These are phyloP conservation scores for Basileuterus tristriatus DNA, from an alignment of 2,797 vertebrate genomes.

Conservation along the genomic window DNA sequence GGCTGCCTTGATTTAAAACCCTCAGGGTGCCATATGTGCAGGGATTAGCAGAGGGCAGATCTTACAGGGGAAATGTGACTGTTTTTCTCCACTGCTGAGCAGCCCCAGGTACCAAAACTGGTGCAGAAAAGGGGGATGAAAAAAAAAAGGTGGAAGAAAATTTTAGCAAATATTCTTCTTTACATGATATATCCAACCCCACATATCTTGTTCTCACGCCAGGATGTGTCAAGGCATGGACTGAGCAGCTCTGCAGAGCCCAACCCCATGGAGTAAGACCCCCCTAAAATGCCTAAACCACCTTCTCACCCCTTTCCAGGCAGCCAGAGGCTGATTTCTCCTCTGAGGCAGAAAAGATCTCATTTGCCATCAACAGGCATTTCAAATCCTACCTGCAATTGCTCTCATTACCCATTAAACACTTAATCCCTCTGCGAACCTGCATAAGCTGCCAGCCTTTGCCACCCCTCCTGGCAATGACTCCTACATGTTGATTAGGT, in stretches of 20 bases:
- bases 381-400: constrained; percentile 25
- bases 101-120: not conserved
- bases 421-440: not conserved
- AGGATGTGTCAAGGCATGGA: not conserved
- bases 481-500: not conserved
- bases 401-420: not conserved
- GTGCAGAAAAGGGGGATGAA: not conserved
- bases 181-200: not conserved
- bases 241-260: not conserved
- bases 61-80: fast-evolving
- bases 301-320: not conserved
- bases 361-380: not conserved
- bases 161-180: not conserved
- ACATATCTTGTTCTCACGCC: no score
- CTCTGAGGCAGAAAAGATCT: not conserved
- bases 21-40: fast-evolving
- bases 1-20: not conserved
- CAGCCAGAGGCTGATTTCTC: not conserved
- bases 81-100: not conserved
- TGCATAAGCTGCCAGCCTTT: not conserved
- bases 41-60: not conserved
- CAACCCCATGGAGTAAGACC: not conserved
- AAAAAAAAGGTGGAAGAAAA: no score
- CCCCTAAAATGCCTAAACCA: not conserved
- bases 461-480: not conserved